Base-by-base conservation (phyloP, 2,888 invertebrate genomes). In the Hanleya hanleyi region DNA sequence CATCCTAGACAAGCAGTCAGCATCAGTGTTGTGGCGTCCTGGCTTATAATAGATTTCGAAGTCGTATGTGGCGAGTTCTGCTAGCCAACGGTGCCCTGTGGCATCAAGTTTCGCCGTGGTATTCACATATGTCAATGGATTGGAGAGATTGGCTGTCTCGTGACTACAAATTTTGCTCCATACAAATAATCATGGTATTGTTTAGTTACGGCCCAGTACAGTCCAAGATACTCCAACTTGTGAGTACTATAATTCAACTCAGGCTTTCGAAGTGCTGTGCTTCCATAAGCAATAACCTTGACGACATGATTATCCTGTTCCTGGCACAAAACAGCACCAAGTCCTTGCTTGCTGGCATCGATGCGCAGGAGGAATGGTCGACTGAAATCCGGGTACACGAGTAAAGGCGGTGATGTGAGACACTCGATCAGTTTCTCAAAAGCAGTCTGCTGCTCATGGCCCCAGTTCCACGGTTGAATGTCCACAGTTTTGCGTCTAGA, bases 291-390 rank as follows among this genome's bases (percentile, higher is more conserved):
- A 38, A 74, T 72, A 0, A 72, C 70, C 51, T 47, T 33, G 7
- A 70, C 47, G n/a, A n/a, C n/a, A 12, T 47, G 15, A n/a, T 41
- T 66, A 6, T 65, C 69, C 9, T 69, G 65, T 0, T n/a, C 2
- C 57, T 74, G 74, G 38, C 74, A 77, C 1, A 77, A 38, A 29
- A 74, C 67, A 4, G 77, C 74, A n/a, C 75, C 75, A 4, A 72
- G 26, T 29, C 67, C 69, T 32, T 33, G 50, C 4, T 33, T 38
- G n/a, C n/a, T n/a, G n/a, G n/a, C n/a, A n/a, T n/a, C n/a, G n/a
- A n/a, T n/a, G n/a, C n/a, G n/a, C 1, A 73, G 36, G 26, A 65
- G 70, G 38, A 76, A 73, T n/a, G 57, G 26, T 35, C 37, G 26
- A 0, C 15, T 12, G 26, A 73, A 73, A 22, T 76, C 67, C 0